A percentile compares a stretch with the other conserved stretches of the same genome.
These are phyloP conservation scores for Peromyscus californicus DNA, from an alignment of 2,113 vertebrate species.

Conservation along the genomic window DNA sequence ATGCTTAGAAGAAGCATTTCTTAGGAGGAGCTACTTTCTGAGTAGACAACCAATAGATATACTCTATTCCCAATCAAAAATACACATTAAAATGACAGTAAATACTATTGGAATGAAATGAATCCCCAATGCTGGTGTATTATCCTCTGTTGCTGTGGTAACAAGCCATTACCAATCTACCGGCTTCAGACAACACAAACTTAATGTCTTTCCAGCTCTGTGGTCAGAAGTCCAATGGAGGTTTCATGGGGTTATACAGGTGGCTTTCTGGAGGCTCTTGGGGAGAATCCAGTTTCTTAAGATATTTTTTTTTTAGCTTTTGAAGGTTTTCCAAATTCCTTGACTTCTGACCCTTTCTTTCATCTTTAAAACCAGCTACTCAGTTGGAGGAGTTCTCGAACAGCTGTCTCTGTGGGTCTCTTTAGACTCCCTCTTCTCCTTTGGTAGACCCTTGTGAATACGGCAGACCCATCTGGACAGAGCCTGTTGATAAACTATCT, in stretches of 20 bases:
- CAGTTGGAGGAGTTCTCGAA: rapidly evolving
- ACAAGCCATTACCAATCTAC: not conserved
- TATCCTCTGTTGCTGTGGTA: not conserved
- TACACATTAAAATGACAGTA: constrained; percentile 19
- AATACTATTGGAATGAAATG: not conserved
- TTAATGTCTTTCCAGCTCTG: not conserved
- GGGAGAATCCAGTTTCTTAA: not conserved
- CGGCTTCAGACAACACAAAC: not conserved
- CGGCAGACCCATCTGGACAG: not conserved
- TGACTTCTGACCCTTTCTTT: not conserved
- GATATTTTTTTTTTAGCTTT: not conserved
- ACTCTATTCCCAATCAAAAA: not conserved
- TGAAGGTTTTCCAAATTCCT: not conserved
- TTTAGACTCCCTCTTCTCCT: not conserved
- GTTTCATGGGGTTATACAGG: not conserved
- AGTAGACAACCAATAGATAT: not conserved
- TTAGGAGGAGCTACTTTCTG: constrained; percentile 36
- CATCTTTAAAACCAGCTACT: not conserved
- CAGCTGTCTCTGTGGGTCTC: not conserved
- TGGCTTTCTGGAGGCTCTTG: not conserved
- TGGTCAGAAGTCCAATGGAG: not conserved
- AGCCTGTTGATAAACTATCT: not conserved
- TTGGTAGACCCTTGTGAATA: not conserved
- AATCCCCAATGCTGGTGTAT: not conserved
- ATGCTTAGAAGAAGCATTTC: not conserved